Evolutionary conservation across 92 coral and sea anemone genomes (phyloP), one percentile per base, ranked within the genome.

Genomic region (Palythoa heliodiscus): DNA sequence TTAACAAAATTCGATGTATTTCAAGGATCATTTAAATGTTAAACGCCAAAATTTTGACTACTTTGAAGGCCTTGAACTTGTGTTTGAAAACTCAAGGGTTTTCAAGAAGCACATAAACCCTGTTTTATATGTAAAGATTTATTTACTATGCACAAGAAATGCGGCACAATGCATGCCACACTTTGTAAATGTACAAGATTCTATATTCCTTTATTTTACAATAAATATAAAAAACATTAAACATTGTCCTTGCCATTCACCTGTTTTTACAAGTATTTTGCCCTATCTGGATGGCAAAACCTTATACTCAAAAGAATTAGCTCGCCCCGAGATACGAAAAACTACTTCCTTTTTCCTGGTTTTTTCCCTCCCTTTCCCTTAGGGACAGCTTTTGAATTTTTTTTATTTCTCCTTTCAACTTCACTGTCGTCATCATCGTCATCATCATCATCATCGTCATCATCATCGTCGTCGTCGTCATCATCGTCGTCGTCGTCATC

Each of bases 401-500:
- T 77, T 69, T 72, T 76, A 29, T 77, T 72, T 15, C 70, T 87
- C 52, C 76, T 73, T 11, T 92, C 91, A 35, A 87, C 95, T 10
- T 95, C 95, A 8, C 92, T 95, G 0, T 91, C 94, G 1, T 95
- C 95, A 3, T 63, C 93, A 1, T 94, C 98, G 0, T 93, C 95
- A 2, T 91, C 95, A 0, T 95, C 95, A 0, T 93, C 95, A 0
- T 93, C 93, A 1, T 94, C 94, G 1, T 91, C 94, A 1, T 95
- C 95, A 0, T 93, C 95, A 2, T 92, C 97, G 0, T 93, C 93
- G 2, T 93, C 97, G 3, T 93, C 91, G 0, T 92, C 97, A 6
- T 91, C 91, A 16, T 90, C 93, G 29, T 89, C 98, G n/a, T 94
- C 93, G 3, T 91, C 87, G 9, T 50, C 94, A 10, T 92, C 95